phyloP scores from a whole-genome alignment of 1,140 invertebrate genomes.

The Drosophila grimshawi region DNA sequence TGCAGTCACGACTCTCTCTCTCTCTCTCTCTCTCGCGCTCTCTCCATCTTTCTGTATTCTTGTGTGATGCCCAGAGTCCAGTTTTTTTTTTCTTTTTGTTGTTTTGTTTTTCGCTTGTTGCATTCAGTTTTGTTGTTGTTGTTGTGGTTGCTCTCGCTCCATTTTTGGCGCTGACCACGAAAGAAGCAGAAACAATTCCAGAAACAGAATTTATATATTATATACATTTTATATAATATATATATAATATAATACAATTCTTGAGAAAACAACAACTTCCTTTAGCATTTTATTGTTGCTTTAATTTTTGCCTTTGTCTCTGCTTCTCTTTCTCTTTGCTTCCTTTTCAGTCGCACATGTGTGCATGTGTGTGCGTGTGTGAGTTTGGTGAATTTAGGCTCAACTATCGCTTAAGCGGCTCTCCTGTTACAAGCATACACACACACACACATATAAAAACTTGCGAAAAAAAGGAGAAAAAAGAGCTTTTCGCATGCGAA shows the following conservation, averaged over 20 bases:
- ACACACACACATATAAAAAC: constrained; percentile 8
- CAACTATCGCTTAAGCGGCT: constrained; percentile 26
- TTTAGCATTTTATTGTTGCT: constrained; percentile 19
- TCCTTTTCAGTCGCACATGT: constrained; percentile 9
- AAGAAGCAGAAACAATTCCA: constrained; percentile 32
- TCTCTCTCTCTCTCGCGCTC: neutral
- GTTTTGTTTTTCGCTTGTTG: constrained; percentile 35
- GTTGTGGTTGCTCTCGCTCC: constrained; percentile 37
- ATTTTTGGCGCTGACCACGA: constrained; percentile 47
- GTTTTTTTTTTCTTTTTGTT: constrained; percentile 15
- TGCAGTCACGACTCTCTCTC: constrained; percentile 11
- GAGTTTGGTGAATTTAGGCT: constrained; percentile 16
- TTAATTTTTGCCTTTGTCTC: neutral
- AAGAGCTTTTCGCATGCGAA: constrained; percentile 16
- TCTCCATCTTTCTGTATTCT: neutral
- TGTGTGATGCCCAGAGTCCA: constrained; percentile 15
- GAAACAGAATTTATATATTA: too few relatives aligned
- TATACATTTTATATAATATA: neutral
- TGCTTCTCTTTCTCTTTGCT: constrained; percentile 13
- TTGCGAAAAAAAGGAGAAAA: constrained; percentile 1
- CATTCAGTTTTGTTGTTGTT: constrained; percentile 31
- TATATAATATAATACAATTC: neutral
- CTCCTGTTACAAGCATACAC: constrained; percentile 27
- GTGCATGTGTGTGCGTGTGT: constrained; percentile 3
- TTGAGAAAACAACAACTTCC: neutral